A percentile compares a stretch with the other conserved stretches of the same genome.
Conservation (phyloP, 2,888 invertebrate species). For the Phaonia tiefii region DNA sequence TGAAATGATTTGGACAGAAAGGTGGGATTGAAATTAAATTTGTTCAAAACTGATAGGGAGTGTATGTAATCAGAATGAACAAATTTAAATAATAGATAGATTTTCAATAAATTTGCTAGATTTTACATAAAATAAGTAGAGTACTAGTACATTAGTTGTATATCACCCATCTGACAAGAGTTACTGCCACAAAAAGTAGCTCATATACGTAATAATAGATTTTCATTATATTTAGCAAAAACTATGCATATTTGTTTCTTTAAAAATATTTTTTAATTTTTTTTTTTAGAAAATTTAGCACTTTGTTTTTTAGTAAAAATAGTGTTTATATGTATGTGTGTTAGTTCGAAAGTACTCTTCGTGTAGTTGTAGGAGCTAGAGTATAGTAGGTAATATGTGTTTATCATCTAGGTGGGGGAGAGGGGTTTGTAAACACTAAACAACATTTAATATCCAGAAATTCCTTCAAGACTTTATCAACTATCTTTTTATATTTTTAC, state of each 20-base stretch:
- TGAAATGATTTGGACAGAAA: constrained; percentile 1
- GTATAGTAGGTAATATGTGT: neutral
- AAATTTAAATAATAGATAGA: neutral
- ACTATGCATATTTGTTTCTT: too few species aligned
- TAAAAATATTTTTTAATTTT: constrained; percentile 18
- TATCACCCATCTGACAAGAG: constrained; percentile 81
- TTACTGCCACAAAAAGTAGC: constrained; percentile 72
- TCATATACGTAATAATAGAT: constrained; percentile 31
- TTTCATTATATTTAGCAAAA: too few species aligned
- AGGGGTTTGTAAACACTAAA: constrained; percentile 67
- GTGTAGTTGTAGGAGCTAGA: neutral
- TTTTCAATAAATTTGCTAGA: neutral
- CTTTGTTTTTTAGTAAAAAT: constrained; percentile 40
- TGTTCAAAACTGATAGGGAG: too few species aligned
- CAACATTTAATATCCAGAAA: constrained; percentile 45
- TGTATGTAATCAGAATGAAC: neutral
- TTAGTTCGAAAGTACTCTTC: neutral
- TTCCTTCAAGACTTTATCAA: constrained; percentile 14
- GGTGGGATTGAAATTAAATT: neutral
- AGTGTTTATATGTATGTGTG: constrained; percentile 64
- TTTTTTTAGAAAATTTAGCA: constrained; percentile 51
- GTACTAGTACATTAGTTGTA: constrained; percentile 46
- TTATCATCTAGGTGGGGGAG: constrained; percentile 75
- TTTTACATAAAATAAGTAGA: constrained; percentile 1
- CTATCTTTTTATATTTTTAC: too few species aligned